A percentile compares a stretch with the other conserved stretches of the same genome.
Conservation (phyloP, 2,888 invertebrate species). For the Rotaria sp. region DNA sequence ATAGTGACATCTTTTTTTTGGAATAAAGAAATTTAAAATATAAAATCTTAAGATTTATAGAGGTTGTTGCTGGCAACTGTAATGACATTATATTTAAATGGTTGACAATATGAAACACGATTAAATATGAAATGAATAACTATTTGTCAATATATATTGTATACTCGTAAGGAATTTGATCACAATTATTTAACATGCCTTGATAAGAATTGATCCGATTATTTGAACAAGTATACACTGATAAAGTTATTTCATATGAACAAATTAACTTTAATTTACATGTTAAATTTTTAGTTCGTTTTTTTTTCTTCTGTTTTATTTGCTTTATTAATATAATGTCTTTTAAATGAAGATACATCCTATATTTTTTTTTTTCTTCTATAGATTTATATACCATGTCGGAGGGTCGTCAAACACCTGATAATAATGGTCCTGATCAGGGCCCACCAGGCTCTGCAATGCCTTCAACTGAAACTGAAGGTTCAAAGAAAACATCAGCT, state of each 20-base stretch:
- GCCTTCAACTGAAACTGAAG: background rate
- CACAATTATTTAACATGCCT: no score
- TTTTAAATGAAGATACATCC: no score
- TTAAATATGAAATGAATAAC: background rate
- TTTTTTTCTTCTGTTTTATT: no score
- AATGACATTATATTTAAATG: background rate
- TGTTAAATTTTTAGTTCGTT: no score
- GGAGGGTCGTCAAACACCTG: constrained; percentile 2
- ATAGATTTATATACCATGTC: background rate
- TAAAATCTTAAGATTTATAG: background rate
- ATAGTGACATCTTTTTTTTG: background rate
- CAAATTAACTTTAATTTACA: no score
- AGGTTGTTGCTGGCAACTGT: background rate
- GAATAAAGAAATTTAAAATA: background rate
- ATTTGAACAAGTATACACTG: no score
- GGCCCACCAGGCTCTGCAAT: background rate
- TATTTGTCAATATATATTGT: background rate
- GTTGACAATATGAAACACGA: background rate
- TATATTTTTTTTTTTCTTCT: no score
- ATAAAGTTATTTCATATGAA: no score
- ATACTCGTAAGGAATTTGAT: no score
- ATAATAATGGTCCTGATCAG: background rate
- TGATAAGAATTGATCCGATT: no score
- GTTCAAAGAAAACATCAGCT: background rate
- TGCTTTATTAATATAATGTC: no score